Evolutionary conservation across 1,140 invertebrate genomes (phyloP).

Genomic region (Lasaia peninsularis): DNA sequence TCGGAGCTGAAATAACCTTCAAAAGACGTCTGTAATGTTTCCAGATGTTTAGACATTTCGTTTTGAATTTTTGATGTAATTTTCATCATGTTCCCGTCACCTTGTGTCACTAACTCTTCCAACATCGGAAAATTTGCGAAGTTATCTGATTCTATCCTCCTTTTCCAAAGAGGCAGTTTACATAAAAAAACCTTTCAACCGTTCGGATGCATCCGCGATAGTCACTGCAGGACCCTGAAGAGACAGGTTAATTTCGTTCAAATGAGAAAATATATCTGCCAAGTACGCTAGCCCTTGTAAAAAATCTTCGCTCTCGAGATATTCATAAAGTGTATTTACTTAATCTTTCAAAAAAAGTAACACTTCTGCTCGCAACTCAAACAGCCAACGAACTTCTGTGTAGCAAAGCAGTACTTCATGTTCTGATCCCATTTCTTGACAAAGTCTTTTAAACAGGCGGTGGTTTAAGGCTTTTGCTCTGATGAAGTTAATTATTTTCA

Average conservation of each 20-base stretch:
- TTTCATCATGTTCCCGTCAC: too few relatives aligned
- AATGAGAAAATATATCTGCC: slow-evolving; percentile 14
- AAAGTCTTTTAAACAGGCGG: slow-evolving; percentile 17
- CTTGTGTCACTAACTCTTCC: neutral
- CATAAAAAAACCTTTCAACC: slow-evolving; percentile 9
- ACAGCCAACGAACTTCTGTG: slow-evolving; percentile 21
- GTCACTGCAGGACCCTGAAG: slow-evolving; percentile 11
- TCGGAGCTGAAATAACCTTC: too few relatives aligned
- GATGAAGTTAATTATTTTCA: slow-evolving; percentile 18
- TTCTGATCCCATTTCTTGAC: slow-evolving; percentile 18
- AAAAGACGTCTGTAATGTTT: too few relatives aligned
- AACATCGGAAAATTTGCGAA: slow-evolving; percentile 14
- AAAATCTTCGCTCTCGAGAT: slow-evolving; percentile 16
- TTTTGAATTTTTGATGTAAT: neutral
- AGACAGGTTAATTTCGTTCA: slow-evolving; percentile 16
- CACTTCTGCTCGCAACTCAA: slow-evolving; percentile 19
- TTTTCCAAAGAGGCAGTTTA: slow-evolving; percentile 18
- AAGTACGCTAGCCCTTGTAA: slow-evolving; percentile 16
- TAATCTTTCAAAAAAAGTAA: slow-evolving; percentile 11
- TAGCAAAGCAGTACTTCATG: slow-evolving; percentile 20
- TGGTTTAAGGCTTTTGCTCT: slow-evolving; percentile 19
- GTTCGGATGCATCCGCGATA: slow-evolving; percentile 12
- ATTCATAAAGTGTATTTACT: neutral
- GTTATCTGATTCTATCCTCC: neutral
- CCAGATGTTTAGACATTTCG: too few relatives aligned